Conservation (phyloP, 92 coral and sea anemone species). For the Siderastrea siderea region DNA sequence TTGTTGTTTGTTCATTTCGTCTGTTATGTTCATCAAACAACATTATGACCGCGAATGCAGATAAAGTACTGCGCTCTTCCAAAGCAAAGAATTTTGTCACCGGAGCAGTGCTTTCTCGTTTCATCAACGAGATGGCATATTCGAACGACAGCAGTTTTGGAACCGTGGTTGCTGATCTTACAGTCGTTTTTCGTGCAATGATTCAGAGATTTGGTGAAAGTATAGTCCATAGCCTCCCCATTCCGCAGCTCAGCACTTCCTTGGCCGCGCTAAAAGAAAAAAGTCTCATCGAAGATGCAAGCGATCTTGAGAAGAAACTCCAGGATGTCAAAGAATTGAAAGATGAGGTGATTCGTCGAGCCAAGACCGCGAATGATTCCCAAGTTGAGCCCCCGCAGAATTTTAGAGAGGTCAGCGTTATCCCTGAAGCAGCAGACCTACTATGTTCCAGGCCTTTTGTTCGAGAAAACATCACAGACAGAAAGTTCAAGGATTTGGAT, state of each 20-base stretch:
- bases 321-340: conserved; percentile 40
- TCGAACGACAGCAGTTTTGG: not conserved
- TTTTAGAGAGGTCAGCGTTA: conserved; percentile 76
- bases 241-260: conserved; percentile 67
- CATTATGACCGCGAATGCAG: conserved; percentile 10
- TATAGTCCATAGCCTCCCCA: conserved; percentile 53
- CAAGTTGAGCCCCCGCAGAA: conserved; percentile 70
- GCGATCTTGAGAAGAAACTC: conserved; percentile 47
- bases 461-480: conserved; percentile 77
- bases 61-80: conserved; percentile 7
- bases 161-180: not conserved
- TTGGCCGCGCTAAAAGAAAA: conserved; percentile 26
- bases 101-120: conserved; percentile 12
- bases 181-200: conserved; percentile 4
- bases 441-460: conserved; percentile 70
- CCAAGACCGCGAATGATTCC: conserved; percentile 10
- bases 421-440: conserved; percentile 80
- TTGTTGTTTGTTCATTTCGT: conserved; percentile 31
- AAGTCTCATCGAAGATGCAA: conserved; percentile 21
- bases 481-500: conserved; percentile 64
- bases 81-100: not conserved
- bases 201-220: conserved; percentile 6
- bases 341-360: conserved; percentile 39
- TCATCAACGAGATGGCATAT: conserved; percentile 28
- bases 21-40: not conserved